Evolutionary conservation across 2,113 vertebrate genomes (phyloP), one percentile per base, ranked within the genome.

Genomic region (Pedionomus torquatus): DNA sequence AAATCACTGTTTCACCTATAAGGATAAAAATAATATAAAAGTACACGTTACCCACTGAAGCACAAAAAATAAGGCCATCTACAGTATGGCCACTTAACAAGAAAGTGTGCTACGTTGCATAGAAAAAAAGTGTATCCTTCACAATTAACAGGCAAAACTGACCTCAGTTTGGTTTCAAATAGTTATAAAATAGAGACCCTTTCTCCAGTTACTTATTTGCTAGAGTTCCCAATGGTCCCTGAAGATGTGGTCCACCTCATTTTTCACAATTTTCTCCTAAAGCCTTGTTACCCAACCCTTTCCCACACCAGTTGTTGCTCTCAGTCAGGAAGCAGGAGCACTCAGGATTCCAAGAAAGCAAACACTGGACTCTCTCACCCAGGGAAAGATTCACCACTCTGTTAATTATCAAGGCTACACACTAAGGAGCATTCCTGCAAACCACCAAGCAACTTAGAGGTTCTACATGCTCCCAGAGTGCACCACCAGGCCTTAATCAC

Each of bases 361-460:
- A 71, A 17, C 21, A 2, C 0, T 13, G 17, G 21, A 9, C 10
- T 81, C 10, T 81, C 28, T 79, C 17, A 52, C 9, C 0, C 35
- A 30, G 4, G 3, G 5, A 72, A 83, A 43, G 8, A 37, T 94
- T 72, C 19, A n/a, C 11, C 15, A 26, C 17, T 0, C 1, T 1
- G 8, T 7, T 70, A 24, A 11, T 82, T 91, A 30, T 19, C 25
- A 55, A 57, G 16, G 4, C 7, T 43, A 28, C 24, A 19, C 17
- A 26, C 15, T 44, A 20, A 83, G 6, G 17, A 74, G 9, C 4
- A 31, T 46, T 79, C 24, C 37, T n/a, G 25, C 57, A 79, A 85
- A 74, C 1, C 3, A 52, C 13, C 10, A 28, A 57, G 11, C 9
- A 66, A 79, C 0, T 0, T 0, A 10, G 5, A 51, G 10, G 10